A percentile compares a stretch with the other conserved stretches of the same genome.
Evolutionary conservation across 2,113 vertebrate genomes (phyloP).

Genomic region (Strigops habroptila): DNA sequence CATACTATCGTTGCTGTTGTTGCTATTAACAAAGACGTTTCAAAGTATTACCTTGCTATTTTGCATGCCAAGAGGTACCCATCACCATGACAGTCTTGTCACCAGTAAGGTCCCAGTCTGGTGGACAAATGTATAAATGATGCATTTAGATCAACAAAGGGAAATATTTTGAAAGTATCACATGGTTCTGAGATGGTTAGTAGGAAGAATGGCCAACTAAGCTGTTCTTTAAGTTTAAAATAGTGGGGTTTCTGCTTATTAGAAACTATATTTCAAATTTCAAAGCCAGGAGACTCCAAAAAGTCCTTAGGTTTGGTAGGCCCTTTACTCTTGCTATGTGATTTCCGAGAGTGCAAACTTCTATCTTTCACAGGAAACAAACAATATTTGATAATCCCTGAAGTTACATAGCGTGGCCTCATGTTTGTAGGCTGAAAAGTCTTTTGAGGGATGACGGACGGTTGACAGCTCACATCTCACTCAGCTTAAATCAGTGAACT

Average conservation of each 20-base stretch:
- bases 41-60: accelerated
- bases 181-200: neutral
- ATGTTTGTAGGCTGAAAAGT: neutral
- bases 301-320: neutral
- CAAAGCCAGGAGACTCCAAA: neutral
- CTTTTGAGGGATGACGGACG: neutral
- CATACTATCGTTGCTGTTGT: no score
- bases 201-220: neutral
- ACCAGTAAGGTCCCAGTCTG: neutral
- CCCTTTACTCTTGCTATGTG: neutral
- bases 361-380: neutral
- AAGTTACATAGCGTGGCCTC: accelerated
- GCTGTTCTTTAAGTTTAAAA: neutral
- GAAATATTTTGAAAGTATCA: neutral
- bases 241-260: neutral
- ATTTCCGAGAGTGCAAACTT: neutral
- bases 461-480: neutral
- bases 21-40: neutral
- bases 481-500: neutral
- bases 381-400: neutral
- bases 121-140: neutral
- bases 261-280: neutral
- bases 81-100: neutral
- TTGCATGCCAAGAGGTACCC: neutral
- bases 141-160: neutral